Base-by-base conservation (phyloP, 2,888 invertebrate species). In the Noctuana brunneofusca region DNA sequence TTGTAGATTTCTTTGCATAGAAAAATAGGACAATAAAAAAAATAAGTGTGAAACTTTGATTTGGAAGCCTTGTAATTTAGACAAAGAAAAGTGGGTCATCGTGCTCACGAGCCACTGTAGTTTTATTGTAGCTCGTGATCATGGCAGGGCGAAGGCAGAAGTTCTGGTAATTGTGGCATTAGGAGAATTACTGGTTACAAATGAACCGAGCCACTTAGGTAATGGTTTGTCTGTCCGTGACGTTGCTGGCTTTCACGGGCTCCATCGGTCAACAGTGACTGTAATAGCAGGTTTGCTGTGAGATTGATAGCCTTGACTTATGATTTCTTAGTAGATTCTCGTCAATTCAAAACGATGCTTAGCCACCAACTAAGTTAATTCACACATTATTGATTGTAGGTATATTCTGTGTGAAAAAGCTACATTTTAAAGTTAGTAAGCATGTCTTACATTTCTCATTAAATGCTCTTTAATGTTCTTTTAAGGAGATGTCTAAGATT, bases 81-180 rank as follows among this genome's bases (percentile, higher is more conserved):
- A 50, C 30, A 50, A 50, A 18, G 50, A 50, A 50, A 49, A 50
- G 27, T 50, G 18, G 50, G 50, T 2, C 50, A 50, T 5, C 30
- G 14, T 52, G 27, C 11, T 52, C 50, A 52, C 50, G 50, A 30
- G 12, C 30, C 16, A 30, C 12, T n/a, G 50, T 30, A 30, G 30
- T 52, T 52, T 30, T 52, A 52, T 52, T 32, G 18, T 12, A 12
- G 1, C 14, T 55, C 43, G 55, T 56, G 55, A 55, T 55, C 32
- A 16, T 16, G 2, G 54, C 14, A 56, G 55, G 54, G 41, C 43
- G 14, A 30, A 53, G 55, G 55, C 55, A 56, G 55, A 55, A 41
- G 41, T 38, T 55, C 41, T 24, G 50, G 18, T 55, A 55, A 55
- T 55, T 55, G 55, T 38, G 55, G 53, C 35, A 53, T 32, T 53